A percentile compares a stretch with the other conserved stretches of the same genome.
Conservation (phyloP, 2,888 invertebrate genomes). For the Philaethria dido region DNA sequence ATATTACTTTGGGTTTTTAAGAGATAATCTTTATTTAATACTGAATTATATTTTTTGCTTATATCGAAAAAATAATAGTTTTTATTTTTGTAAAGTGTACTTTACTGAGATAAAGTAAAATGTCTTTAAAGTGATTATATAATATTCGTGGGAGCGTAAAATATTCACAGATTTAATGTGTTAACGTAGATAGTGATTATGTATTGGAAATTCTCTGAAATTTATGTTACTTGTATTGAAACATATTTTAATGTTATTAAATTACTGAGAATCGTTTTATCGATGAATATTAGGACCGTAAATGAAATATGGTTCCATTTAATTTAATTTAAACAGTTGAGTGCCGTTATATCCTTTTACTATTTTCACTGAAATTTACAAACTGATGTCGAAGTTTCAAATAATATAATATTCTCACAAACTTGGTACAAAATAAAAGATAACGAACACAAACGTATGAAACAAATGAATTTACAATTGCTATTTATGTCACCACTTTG, state of each 20-base stretch:
- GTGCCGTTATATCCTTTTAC: background rate
- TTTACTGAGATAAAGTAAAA: no score
- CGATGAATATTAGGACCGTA: background rate
- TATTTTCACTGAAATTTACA: background rate
- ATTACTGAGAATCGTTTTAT: background rate
- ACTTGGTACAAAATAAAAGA: background rate
- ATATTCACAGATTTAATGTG: background rate
- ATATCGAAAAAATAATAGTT: no score
- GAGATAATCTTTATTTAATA: no score
- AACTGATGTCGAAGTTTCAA: no score
- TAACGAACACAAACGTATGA: background rate
- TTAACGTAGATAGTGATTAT: background rate
- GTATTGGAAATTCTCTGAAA: background rate
- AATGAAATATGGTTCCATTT: background rate
- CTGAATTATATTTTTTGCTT: no score
- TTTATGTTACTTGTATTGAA: background rate
- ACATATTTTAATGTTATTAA: background rate
- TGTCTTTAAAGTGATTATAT: no score
- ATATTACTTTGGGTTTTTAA: no score
- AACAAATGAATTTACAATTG: constrained; percentile 30
- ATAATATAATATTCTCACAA: no score
- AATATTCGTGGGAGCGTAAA: background rate
- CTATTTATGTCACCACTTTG: constrained; percentile 48
- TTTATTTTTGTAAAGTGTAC: no score
- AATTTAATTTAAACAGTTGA: background rate